Evolutionary conservation across 1,140 invertebrate species (phyloP), one percentile per base, ranked within the genome.

Genomic region (Leguminivora glycinivorella): DNA sequence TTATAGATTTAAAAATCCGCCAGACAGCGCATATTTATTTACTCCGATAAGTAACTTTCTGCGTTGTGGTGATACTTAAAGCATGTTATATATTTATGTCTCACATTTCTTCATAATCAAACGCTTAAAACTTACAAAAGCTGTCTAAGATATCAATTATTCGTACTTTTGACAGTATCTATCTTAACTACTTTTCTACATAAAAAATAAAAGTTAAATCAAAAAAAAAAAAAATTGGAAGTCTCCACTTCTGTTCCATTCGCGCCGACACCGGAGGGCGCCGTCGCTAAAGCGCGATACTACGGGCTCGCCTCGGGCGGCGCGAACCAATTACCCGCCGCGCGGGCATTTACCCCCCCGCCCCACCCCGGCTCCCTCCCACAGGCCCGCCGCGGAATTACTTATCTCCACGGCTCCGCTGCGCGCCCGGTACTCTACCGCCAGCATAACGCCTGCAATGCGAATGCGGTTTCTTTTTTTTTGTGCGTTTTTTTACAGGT

Each of bases 231-330:
- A 71, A 52, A 70, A 67, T 52, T 22, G 66, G 25, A 69, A 29
- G 77, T 78, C 84, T 88, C 84, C 66, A 83, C 29, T 9, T 26
- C 22, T 71, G 24, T 70, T 29, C 69, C 73, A 52, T 77, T 75
- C 80, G 75, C 77, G 81, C 78, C 85, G 84, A 85, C 85, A 88
- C 84, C 85, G 87, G 84, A 85, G 87, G 87, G 87, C 84, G 87
- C 85, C 89, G 91, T 92, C 92, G 92, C 93, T 93, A 93, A 93
- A 93, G 92, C 89, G 90, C 91, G 90, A 90, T 92, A 91, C 89
- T 92, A 89, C 90, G 84, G 91, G 91, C 92, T 93, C 91, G 93
- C 84, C 83, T 88, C 85, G 83, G 88, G 87, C 90, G 89, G 87
- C 83, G 85, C 87, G 87, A 90, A 91, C 91, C 90, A 89, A 90